phyloP scores from a whole-genome alignment of 2,113 vertebrate species.

The Petrocephalus microphthalmus region DNA sequence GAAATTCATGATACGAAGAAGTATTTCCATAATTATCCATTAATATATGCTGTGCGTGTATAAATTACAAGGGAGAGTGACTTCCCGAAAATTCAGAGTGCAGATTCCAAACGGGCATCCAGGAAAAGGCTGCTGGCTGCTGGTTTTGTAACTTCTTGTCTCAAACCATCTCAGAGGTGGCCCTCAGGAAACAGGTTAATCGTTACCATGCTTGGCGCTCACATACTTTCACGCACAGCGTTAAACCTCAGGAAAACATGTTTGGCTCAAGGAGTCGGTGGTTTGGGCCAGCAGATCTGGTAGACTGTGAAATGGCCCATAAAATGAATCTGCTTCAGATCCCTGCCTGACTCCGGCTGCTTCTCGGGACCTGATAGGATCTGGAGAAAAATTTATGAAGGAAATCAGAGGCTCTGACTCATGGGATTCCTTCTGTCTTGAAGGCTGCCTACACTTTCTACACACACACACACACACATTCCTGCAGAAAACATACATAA shows the following conservation, averaged over 20 bases:
- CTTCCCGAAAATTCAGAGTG: not conserved
- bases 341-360: not conserved
- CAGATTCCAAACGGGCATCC: not conserved
- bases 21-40: not conserved
- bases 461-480: not conserved
- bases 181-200: not conserved
- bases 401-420: not conserved
- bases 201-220: not conserved
- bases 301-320: not conserved
- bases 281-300: not conserved
- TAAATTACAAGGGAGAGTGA: not conserved
- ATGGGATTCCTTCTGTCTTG: not conserved
- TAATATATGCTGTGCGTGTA: not conserved
- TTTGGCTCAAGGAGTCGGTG: not conserved
- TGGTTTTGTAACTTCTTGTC: not conserved
- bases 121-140: not conserved
- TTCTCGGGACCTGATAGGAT: too few species aligned
- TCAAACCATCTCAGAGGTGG: not conserved
- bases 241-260: not conserved
- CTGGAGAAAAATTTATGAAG: not conserved
- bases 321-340: not conserved
- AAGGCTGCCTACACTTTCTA: not conserved
- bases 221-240: not conserved
- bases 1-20: not conserved
- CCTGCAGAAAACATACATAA: constrained; percentile 7